A percentile compares a stretch with the other conserved stretches of the same genome.
phyloP scores from a whole-genome alignment of 2,888 invertebrate species.

The Eretmocerus hayati region DNA sequence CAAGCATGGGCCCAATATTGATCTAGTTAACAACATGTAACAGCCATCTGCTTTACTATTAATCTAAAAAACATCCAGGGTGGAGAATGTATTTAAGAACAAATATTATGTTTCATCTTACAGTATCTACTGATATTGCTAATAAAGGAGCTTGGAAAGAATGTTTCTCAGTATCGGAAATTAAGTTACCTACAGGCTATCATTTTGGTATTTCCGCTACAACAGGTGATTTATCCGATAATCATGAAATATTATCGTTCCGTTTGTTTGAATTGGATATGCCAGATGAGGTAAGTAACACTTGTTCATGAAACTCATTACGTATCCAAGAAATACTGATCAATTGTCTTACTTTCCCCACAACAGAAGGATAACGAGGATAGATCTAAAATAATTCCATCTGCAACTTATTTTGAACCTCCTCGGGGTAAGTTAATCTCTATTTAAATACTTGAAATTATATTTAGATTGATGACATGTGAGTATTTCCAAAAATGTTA shows the following conservation, averaged over 20 bases:
- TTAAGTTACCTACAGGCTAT: conserved; percentile 90
- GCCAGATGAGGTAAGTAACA: conserved; percentile 54
- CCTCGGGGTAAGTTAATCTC: conserved; percentile 70
- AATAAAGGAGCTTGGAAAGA: conserved; percentile 90
- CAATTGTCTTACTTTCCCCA: conserved; percentile 24
- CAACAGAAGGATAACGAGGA: conserved; percentile 63
- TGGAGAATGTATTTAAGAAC: too few relatives aligned
- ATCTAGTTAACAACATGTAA: too few relatives aligned
- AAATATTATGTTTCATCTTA: conserved; percentile 24
- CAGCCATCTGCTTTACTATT: too few relatives aligned
- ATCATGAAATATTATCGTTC: conserved; percentile 88
- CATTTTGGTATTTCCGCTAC: conserved; percentile 91
- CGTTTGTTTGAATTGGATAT: conserved; percentile 88
- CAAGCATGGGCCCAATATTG: too few relatives aligned
- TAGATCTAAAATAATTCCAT: conserved; percentile 77
- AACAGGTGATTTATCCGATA: conserved; percentile 94
- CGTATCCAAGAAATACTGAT: not conserved
- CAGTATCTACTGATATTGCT: conserved; percentile 86
- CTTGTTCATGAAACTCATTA: conserved; percentile 7
- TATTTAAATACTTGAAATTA: not conserved
- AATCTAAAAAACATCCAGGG: too few relatives aligned
- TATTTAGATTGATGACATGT: conserved; percentile 2
- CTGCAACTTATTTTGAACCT: conserved; percentile 81
- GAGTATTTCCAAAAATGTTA: too few relatives aligned
- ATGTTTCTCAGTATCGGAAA: conserved; percentile 83